Conservation (phyloP, 2,888 invertebrate species). For the Drosophila demipolita region DNA sequence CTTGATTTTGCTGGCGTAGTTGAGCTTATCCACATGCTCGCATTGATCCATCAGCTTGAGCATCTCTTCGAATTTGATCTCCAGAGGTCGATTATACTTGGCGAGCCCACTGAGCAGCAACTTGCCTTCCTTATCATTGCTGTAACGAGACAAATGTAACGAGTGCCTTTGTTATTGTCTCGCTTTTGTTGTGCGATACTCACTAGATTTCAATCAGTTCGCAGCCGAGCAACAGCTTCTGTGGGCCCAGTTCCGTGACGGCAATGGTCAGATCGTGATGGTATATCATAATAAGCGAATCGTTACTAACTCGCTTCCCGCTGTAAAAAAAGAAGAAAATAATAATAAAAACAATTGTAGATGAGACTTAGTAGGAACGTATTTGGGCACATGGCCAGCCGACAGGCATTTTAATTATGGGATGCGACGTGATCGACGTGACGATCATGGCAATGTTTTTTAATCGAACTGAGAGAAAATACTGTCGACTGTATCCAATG, state of each 20-base stretch:
- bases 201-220: slow-evolving; percentile 95
- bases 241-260: slow-evolving; percentile 91
- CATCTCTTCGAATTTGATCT: slow-evolving; percentile 91
- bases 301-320: slow-evolving; percentile 88
- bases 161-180: not conserved
- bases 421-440: slow-evolving; percentile 64
- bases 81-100: slow-evolving; percentile 87
- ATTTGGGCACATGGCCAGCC: slow-evolving; percentile 72
- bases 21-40: slow-evolving; percentile 87
- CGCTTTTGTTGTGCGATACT: slow-evolving; percentile 85
- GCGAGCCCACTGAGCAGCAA: slow-evolving; percentile 88
- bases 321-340: slow-evolving; percentile 82
- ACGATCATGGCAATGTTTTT: slow-evolving; percentile 61
- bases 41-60: slow-evolving; percentile 92
- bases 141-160: slow-evolving; percentile 83
- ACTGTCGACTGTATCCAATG: slow-evolving; percentile 9
- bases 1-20: slow-evolving; percentile 60
- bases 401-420: slow-evolving; percentile 20
- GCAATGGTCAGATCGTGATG: slow-evolving; percentile 93
- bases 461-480: slow-evolving; percentile 40
- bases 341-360: not conserved
- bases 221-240: slow-evolving; percentile 90
- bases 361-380: slow-evolving; percentile 7
- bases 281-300: slow-evolving; percentile 91
- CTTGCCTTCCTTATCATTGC: slow-evolving; percentile 89